Evolutionary conservation across 2,797 vertebrate genomes (phyloP).

Genomic region (Enteromius treurensis): DNA sequence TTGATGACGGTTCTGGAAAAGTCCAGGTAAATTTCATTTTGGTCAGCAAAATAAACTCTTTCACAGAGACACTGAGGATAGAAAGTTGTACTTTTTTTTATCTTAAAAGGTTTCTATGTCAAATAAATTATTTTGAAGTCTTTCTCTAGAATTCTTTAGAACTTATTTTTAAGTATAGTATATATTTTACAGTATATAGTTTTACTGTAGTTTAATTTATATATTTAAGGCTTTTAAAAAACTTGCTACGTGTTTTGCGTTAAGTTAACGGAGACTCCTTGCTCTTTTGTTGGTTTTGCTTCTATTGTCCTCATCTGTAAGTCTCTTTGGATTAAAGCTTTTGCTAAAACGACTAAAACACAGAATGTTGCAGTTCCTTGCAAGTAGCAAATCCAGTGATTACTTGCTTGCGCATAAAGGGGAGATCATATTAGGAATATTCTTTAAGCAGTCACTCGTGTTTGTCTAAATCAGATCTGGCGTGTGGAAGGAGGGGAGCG

Average conservation of each 20-base stretch:
- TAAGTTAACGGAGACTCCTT: no score
- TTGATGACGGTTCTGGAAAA: constrained; percentile 78
- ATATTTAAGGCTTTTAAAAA: no score
- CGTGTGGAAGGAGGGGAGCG: constrained; percentile 72
- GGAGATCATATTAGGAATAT: neutral
- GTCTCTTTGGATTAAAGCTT: no score
- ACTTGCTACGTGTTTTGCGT: no score
- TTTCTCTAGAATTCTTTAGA: neutral
- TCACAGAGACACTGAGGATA: neutral
- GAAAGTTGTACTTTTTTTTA: neutral
- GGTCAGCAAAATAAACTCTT: neutral
- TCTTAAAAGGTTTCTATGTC: neutral
- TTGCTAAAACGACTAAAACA: no score
- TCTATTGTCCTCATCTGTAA: no score
- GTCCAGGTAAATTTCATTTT: constrained; percentile 67
- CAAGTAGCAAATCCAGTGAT: neutral
- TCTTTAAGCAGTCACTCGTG: neutral
- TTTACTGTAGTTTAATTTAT: no score
- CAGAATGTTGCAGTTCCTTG: no score
- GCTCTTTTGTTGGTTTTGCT: no score
- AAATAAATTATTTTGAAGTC: neutral
- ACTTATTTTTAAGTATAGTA: neutral
- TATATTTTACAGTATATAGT: no score
- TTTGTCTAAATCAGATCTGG: constrained; percentile 72
- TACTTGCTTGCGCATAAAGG: neutral